Evolutionary conservation across 2,113 vertebrate genomes (phyloP), one percentile per base, ranked within the genome.

Genomic region (Cercocebus atys): DNA sequence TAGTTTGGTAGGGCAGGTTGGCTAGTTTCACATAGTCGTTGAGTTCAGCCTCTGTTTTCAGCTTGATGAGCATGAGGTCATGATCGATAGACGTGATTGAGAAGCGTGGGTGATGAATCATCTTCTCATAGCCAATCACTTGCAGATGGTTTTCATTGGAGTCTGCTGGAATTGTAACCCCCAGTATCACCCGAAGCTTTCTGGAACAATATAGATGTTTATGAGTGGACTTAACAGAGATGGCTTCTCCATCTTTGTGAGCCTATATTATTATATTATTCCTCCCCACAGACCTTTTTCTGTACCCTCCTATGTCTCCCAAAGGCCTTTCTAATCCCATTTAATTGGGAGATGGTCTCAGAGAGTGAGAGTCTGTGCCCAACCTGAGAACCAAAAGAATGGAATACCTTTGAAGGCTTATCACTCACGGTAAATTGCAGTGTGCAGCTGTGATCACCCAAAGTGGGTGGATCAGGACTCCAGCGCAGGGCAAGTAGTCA

Each of bases 361-460:
- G 18, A 79, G 57, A 16, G 2, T 23, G 7, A 59, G 47, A 1
- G 16, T 73, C 80, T 88, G 12, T 72, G 18, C 25, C 38, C 78
- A 72, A 70, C 2, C 30, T 47, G 35, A 47, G 45, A 87, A 45
- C 25, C 78, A 27, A 38, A 38, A 87, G n/a, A 4, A 2, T 5
- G 50, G 55, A 72, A 14, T 57, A 17, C 3, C 10, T 3, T 5
- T 7, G 57, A 55, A 78, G 23, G 8, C 45, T 79, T 32, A 6
- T 52, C 16, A 97, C 98, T 98, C 90, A 98, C 96, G 70, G 97
- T 64, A 98, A 50, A 45, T 98, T 97, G 96, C 98, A 98, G 59
- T 94, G 97, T 1, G 98, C 97, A 64, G 97, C 64, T 64, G 98
- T 98, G 52, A 98, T 59, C 75, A 97, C 98, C 98, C 98, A 98